phyloP scores from a whole-genome alignment of 2,797 vertebrate species.

The Hapalemur alaotrensis region DNA sequence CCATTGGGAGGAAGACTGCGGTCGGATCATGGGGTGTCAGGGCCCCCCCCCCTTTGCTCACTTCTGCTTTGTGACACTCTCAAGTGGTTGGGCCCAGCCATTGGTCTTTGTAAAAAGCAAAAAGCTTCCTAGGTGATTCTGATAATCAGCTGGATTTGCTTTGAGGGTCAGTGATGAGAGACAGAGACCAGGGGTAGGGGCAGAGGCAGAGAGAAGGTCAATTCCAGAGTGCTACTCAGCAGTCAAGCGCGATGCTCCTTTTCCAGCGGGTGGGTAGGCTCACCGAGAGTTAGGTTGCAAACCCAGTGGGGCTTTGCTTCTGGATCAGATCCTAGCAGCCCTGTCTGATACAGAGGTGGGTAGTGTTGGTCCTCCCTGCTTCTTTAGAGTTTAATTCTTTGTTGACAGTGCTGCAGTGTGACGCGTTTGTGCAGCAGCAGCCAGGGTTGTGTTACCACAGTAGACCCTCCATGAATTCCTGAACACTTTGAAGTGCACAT shows the following conservation, averaged over 20 bases:
- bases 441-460: background rate
- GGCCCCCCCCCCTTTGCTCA: rapidly evolving
- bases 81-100: background rate
- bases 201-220: background rate
- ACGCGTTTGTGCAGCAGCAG: background rate
- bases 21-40: too few species aligned
- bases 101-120: background rate
- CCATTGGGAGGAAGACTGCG: background rate
- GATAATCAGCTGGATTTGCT: background rate
- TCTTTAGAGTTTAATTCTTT: background rate
- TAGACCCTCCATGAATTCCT: background rate
- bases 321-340: background rate
- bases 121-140: background rate
- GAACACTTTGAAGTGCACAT: background rate
- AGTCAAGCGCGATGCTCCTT: background rate
- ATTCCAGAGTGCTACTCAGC: background rate
- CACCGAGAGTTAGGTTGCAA: background rate
- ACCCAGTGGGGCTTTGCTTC: background rate
- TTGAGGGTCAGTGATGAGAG: background rate
- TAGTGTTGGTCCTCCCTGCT: background rate
- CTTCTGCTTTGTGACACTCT: background rate
- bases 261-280: background rate
- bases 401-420: too few species aligned
- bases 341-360: background rate
- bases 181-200: background rate